Evolutionary conservation across 2,797 vertebrate genomes (phyloP).

Genomic region (Periophthalmus magnuspinnatus): DNA sequence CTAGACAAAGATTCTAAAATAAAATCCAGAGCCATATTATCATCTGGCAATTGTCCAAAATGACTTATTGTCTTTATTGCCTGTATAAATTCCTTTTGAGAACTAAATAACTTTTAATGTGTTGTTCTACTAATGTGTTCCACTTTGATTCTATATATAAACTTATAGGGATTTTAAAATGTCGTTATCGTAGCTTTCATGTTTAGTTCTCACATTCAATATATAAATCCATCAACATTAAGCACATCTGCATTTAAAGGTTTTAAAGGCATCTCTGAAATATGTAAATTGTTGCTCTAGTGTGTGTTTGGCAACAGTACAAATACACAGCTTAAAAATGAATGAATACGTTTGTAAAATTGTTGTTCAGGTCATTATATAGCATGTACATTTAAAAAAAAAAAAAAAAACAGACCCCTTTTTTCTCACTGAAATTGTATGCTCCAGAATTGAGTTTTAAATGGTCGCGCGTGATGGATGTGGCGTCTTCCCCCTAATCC

Average conservation of each 20-base stretch:
- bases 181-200: neutral
- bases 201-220: conserved; percentile 18
- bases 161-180: neutral
- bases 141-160: neutral
- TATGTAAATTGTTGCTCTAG: conserved; percentile 21
- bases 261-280: conserved; percentile 31
- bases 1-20: neutral
- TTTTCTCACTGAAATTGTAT: conserved; percentile 45
- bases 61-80: conserved; percentile 15
- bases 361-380: conserved; percentile 18
- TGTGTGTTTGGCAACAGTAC: conserved; percentile 6
- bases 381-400: conserved; percentile 17
- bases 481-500: conserved; percentile 68
- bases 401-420: conserved; percentile 10
- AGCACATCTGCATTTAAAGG: conserved; percentile 30
- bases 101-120: neutral
- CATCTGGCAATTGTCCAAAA: neutral
- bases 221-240: conserved; percentile 23
- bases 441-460: conserved; percentile 52
- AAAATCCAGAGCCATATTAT: neutral
- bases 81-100: neutral
- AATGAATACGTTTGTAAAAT: conserved; percentile 30
- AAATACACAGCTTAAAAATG: conserved; percentile 38
- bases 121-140: conserved; percentile 8
- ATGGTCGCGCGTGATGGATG: conserved; percentile 57